Evolutionary conservation across 2,888 invertebrate species (phyloP).

Genomic region (Hipparchia sbordonii): DNA sequence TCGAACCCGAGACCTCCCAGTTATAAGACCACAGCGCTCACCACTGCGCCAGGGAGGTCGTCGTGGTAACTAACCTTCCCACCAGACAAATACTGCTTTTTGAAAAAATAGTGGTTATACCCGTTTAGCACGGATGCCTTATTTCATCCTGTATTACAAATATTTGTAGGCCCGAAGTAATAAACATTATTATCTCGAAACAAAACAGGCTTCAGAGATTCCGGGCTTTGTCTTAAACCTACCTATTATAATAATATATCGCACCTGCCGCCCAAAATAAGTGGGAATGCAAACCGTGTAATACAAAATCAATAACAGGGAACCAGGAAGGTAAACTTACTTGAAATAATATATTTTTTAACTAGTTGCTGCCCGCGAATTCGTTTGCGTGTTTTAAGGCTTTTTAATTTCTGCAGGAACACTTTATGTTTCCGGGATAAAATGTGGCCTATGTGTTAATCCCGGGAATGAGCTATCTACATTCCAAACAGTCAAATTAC

Average conservation of each 20-base stretch:
- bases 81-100: too few relatives aligned
- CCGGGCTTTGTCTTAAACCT: conserved; percentile 44
- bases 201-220: conserved; percentile 46
- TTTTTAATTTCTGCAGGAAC: too few relatives aligned
- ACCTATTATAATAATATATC: conserved; percentile 26
- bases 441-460: too few relatives aligned
- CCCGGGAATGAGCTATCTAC: too few relatives aligned
- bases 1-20: too few relatives aligned
- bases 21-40: too few relatives aligned
- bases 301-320: conserved; percentile 23
- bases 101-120: not conserved
- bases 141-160: conserved; percentile 36
- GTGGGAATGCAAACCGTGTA: conserved; percentile 22
- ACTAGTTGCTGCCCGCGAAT: too few relatives aligned
- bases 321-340: not conserved
- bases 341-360: not conserved
- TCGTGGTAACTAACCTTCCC: too few relatives aligned
- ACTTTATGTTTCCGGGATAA: too few relatives aligned
- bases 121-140: not conserved
- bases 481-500: too few relatives aligned
- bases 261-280: conserved; percentile 42
- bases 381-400: too few relatives aligned
- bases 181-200: conserved; percentile 45
- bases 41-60: too few relatives aligned
- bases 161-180: conserved; percentile 46